A percentile compares a stretch with the other conserved stretches of the same genome.
These are phyloP conservation scores for Alcedo quadribrachys DNA, from an alignment of 2,797 vertebrate species.

Conservation along the genomic window DNA sequence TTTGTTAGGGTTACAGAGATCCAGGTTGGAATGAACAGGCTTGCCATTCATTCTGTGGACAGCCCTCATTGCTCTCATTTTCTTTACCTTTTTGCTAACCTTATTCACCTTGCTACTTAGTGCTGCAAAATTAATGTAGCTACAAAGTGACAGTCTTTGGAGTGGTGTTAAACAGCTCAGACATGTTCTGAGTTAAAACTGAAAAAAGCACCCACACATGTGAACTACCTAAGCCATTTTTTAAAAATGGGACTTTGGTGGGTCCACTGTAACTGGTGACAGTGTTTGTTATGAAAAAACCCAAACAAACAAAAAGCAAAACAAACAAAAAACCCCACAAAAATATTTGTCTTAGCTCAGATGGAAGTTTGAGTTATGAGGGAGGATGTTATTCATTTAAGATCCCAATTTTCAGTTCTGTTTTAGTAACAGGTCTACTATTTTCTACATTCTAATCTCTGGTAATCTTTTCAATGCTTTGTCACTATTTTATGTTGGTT, in stretches of 20 bases:
- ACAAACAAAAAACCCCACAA: not conserved
- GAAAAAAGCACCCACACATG: not conserved
- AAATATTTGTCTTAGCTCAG: not conserved
- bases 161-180: not conserved
- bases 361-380: not conserved
- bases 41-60: not conserved
- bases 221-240: not conserved
- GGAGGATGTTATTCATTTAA: constrained; percentile 3
- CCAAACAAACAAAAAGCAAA: too few species aligned
- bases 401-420: not conserved
- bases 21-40: not conserved
- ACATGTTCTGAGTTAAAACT: not conserved
- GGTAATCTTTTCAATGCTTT: not conserved
- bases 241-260: not conserved
- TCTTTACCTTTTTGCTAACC: not conserved
- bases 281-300: not conserved
- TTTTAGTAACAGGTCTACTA: not conserved
- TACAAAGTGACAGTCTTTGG: not conserved
- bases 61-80: not conserved
- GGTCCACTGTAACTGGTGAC: not conserved
- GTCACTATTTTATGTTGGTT: not conserved
- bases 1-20: not conserved
- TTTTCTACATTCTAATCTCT: not conserved
- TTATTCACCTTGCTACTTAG: not conserved
- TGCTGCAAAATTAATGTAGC: not conserved